Evolutionary conservation across 2,113 vertebrate species (phyloP).

Genomic region (Cephalopterus ornatus): DNA sequence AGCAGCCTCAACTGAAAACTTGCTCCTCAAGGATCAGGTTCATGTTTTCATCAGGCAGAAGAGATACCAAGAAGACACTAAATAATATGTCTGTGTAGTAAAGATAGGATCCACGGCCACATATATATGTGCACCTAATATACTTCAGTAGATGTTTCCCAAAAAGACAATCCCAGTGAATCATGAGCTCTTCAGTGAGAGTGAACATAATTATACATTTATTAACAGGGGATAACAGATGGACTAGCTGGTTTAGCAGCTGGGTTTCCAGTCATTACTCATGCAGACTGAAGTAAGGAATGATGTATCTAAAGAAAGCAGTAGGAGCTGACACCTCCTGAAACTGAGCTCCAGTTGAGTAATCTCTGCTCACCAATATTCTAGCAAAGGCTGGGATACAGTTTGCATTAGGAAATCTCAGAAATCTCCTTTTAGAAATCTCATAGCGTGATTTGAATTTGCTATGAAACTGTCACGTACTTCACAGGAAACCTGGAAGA

Average conservation of each 20-base stretch:
- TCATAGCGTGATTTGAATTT: not conserved
- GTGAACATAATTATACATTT: conserved; percentile 22
- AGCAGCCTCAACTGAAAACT: not conserved
- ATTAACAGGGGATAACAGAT: conserved; percentile 24
- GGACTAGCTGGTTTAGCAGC: conserved; percentile 58
- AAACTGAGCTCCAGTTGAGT: not conserved
- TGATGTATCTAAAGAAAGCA: conserved; percentile 33
- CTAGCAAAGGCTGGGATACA: not conserved
- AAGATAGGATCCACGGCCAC: not conserved
- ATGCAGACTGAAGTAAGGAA: conserved; percentile 11
- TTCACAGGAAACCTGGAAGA: not conserved
- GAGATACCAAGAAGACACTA: not conserved
- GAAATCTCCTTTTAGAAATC: not conserved
- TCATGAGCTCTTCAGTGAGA: conserved; percentile 25
- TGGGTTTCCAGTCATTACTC: conserved; percentile 51
- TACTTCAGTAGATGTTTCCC: not conserved
- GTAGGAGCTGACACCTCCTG: conserved; percentile 40
- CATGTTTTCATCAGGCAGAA: not conserved
- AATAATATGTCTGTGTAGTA: not conserved
- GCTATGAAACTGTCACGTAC: not conserved
- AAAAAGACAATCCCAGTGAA: conserved; percentile 15
- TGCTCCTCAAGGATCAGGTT: not conserved
- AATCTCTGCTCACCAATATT: not conserved
- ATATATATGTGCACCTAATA: not conserved
- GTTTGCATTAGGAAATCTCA: not conserved